Percentiles rank a stretch among this genome's conserved stretches.
Conservation (phyloP, 2,888 invertebrate genomes). For the Lycaena phlaeas region DNA sequence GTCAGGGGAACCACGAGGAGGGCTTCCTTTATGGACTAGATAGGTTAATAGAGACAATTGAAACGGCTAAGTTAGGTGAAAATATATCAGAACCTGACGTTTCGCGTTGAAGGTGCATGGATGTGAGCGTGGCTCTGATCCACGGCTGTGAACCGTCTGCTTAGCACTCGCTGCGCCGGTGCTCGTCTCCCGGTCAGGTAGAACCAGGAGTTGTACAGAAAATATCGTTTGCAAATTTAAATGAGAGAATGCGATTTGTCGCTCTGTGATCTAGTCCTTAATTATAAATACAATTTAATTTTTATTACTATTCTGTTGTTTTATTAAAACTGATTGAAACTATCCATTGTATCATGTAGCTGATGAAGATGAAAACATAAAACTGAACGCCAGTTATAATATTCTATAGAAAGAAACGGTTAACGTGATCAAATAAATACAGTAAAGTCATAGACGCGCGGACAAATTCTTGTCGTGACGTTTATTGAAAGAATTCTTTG, state of each 20-base stretch:
- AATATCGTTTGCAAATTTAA: conserved; percentile 48
- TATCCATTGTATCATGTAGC: no score
- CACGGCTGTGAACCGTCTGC: conserved; percentile 43
- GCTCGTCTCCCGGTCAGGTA: conserved; percentile 30
- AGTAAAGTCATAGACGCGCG: no score
- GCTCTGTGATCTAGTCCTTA: conserved; percentile 63
- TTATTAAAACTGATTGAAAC: conserved; percentile 22
- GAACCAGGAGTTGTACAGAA: conserved; percentile 52
- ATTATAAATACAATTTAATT: conserved; percentile 28
- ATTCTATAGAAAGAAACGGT: no score
- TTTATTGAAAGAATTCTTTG: no score
- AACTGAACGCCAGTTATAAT: no score
- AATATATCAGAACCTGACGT: conserved; percentile 51
- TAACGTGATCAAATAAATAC: no score
- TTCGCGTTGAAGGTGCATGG: conserved; percentile 54
- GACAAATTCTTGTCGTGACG: no score
- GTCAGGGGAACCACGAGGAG: conserved; percentile 96
- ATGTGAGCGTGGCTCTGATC: conserved; percentile 55
- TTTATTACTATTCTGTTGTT: conserved; percentile 21
- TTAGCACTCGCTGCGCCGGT: conserved; percentile 34
- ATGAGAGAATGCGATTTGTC: conserved; percentile 54
- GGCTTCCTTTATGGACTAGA: conserved; percentile 95
- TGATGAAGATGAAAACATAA: no score
- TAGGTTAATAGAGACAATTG: conserved; percentile 83
- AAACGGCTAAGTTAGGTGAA: conserved; percentile 41